Percentiles rank a stretch among this genome's conserved stretches.
phyloP scores from a whole-genome alignment of 2,888 invertebrate species.

The Idaea straminata region DNA sequence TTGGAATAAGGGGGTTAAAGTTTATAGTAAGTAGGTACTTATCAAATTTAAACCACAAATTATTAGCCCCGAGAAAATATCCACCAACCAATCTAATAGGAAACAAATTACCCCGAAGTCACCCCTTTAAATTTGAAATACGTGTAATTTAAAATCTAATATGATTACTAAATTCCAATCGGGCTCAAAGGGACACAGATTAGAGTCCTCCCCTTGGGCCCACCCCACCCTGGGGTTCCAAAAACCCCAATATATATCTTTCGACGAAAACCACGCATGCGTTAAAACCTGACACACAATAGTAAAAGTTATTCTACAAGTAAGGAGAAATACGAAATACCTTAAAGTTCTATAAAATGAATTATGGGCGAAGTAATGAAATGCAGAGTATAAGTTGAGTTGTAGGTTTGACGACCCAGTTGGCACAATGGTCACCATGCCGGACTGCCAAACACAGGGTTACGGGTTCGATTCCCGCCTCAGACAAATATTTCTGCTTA shows the following conservation, averaged over 20 bases:
- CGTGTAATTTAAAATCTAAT: slow-evolving; percentile 80
- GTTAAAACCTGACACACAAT: slow-evolving; percentile 72
- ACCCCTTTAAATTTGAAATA: slow-evolving; percentile 66
- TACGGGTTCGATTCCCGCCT: no score
- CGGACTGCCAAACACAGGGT: no score
- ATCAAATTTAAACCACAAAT: background rate
- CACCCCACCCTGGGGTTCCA: slow-evolving; percentile 54
- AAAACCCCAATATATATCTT: slow-evolving; percentile 77
- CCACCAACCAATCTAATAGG: slow-evolving; percentile 63
- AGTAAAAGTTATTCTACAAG: slow-evolving; percentile 34
- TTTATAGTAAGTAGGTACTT: background rate
- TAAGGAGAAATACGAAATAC: background rate
- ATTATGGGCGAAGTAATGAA: no score
- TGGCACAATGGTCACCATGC: no score
- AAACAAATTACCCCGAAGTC: slow-evolving; percentile 63
- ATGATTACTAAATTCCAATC: slow-evolving; percentile 80
- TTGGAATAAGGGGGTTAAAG: no score
- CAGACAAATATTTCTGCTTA: no score
- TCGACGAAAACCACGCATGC: slow-evolving; percentile 74
- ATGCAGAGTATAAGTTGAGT: no score
- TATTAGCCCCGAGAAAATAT: background rate
- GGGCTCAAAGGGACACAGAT: slow-evolving; percentile 76
- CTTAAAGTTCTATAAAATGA: background rate
- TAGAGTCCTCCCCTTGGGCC: slow-evolving; percentile 54
- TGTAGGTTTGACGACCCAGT: no score